Evolutionary conservation across 2,797 vertebrate species (phyloP).

Genomic region (Silurus aristotelis): DNA sequence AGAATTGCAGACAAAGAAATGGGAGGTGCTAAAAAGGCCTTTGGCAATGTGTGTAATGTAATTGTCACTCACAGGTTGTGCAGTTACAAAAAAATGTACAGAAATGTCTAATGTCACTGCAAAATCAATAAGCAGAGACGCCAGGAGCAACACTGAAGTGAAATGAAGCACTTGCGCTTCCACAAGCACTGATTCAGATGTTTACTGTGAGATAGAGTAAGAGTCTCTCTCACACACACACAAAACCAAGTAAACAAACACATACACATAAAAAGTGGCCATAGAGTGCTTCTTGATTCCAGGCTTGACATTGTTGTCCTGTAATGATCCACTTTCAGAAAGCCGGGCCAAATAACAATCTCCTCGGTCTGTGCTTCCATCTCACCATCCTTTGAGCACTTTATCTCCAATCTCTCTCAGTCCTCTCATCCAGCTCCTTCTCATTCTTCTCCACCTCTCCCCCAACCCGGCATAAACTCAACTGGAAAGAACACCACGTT

Average conservation of each 20-base stretch:
- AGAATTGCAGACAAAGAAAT: not conserved
- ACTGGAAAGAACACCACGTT: not conserved
- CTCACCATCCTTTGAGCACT: constrained; percentile 6
- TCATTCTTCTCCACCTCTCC: constrained; percentile 1
- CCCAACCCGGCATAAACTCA: constrained; percentile 1
- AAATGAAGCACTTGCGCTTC: constrained; percentile 17
- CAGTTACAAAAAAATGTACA: constrained; percentile 1
- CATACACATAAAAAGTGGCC: constrained; percentile 12
- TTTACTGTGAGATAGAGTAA: not conserved
- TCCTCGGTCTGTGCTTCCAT: not conserved
- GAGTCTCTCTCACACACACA: not conserved
- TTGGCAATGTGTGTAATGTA: constrained; percentile 38
- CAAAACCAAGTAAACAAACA: not conserved
- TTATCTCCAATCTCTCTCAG: constrained; percentile 4
- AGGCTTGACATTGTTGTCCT: constrained; percentile 6
- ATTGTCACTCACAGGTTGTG: constrained; percentile 40
- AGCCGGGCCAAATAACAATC: constrained; percentile 17
- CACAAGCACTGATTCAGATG: not conserved
- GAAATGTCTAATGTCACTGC: constrained; percentile 42
- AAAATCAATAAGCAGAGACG: constrained; percentile 40
- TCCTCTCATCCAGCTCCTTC: not conserved
- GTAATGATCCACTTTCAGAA: constrained; percentile 29
- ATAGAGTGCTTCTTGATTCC: constrained; percentile 22
- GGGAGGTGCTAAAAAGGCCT: constrained; percentile 3
- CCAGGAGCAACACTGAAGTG: constrained; percentile 16